A percentile compares a stretch with the other conserved stretches of the same genome.
Evolutionary conservation across 2,113 vertebrate species (phyloP).

Genomic region (Cnemophilus loriae): DNA sequence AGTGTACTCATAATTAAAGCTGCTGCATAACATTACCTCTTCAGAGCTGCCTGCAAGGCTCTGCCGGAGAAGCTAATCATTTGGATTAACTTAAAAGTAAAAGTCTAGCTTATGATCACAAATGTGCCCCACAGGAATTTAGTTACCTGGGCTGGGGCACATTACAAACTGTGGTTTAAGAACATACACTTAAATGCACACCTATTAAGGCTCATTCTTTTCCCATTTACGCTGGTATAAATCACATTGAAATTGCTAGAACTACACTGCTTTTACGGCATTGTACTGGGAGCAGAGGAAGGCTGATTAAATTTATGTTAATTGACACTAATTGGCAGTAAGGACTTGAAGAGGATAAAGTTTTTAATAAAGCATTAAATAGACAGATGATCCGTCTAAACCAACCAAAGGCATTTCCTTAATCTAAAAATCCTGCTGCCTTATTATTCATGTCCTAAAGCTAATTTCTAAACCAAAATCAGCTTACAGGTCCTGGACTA

Average conservation of each 20-base stretch:
- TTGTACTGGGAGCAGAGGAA: neutral
- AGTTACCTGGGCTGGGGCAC: neutral
- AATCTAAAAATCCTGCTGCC: neutral
- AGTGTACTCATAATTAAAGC: neutral
- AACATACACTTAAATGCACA: neutral
- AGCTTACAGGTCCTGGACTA: neutral
- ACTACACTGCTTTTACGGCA: neutral
- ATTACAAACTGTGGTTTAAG: neutral
- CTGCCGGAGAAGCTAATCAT: neutral
- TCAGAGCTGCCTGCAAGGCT: neutral
- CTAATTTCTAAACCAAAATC: neutral
- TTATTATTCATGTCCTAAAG: neutral
- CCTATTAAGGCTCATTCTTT: slow-evolving; percentile 15
- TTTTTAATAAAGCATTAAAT: slow-evolving; percentile 37
- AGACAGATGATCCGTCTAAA: slow-evolving; percentile 19
- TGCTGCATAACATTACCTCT: neutral
- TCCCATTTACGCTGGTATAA: neutral
- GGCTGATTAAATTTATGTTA: slow-evolving; percentile 24
- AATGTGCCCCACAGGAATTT: neutral
- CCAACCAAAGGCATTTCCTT: neutral
- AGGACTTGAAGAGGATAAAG: slow-evolving; percentile 2
- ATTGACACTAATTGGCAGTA: slow-evolving; percentile 36
- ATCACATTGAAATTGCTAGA: neutral
- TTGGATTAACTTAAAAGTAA: neutral
- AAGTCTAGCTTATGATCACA: neutral